Evolutionary conservation across 1,140 invertebrate genomes (phyloP).

Genomic region (Tachypleus tridentatus): DNA sequence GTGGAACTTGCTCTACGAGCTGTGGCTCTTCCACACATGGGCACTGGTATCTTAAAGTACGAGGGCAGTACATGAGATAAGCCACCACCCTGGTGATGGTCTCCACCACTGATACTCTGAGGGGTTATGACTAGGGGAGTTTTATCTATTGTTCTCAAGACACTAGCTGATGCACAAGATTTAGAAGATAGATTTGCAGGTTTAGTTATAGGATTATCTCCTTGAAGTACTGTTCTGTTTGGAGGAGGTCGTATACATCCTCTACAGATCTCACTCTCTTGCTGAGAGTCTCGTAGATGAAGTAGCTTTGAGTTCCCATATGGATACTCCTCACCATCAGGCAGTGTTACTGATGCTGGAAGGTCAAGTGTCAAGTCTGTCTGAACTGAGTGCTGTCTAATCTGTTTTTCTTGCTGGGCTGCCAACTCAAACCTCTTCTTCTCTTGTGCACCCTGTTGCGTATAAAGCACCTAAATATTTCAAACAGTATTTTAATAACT

Average conservation of each 20-base stretch:
- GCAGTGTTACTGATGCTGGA: constrained; percentile 51
- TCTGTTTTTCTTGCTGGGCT: constrained; percentile 41
- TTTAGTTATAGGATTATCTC: constrained; percentile 49
- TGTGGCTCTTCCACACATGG: too few species aligned
- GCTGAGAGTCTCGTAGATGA: constrained; percentile 47
- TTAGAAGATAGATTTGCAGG: constrained; percentile 37
- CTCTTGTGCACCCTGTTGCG: too few species aligned
- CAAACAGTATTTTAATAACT: too few species aligned
- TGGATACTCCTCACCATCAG: constrained; percentile 56
- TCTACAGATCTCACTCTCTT: constrained; percentile 54
- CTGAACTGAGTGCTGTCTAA: constrained; percentile 44
- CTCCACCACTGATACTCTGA: too few species aligned
- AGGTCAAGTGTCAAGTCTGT: constrained; percentile 50
- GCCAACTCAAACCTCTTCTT: constrained; percentile 38
- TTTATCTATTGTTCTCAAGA: constrained; percentile 3
- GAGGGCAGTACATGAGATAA: too few species aligned
- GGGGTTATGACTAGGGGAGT: constrained; percentile 20
- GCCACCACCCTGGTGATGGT: too few species aligned
- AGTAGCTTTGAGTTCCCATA: constrained; percentile 46
- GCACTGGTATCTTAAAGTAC: too few species aligned
- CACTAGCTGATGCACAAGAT: constrained; percentile 11
- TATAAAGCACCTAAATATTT: too few species aligned
- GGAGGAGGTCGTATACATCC: constrained; percentile 55
- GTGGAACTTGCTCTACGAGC: too few species aligned
- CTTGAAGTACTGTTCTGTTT: constrained; percentile 53